Evolutionary conservation across 2,888 invertebrate genomes (phyloP), one percentile per base, ranked within the genome.

Genomic region (Caenorhabditis panamensis): DNA sequence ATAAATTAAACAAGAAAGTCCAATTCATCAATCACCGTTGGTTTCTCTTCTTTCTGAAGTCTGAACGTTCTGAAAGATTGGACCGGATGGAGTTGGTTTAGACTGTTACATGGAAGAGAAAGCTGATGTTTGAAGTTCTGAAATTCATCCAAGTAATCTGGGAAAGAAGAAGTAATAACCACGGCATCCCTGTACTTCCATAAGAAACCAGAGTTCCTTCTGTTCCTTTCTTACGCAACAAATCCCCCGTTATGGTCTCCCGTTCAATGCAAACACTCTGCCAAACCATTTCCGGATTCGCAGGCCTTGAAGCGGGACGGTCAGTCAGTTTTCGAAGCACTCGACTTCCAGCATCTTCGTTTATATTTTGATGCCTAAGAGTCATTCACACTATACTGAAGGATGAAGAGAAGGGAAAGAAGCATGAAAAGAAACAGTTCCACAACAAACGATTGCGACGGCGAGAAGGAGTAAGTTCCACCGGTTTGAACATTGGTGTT

Each of bases 401-500:
- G 20, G 11, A 11, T 41, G 41, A 22, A 41, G 18, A 24, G 3
- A 6, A 59, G 3, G 36, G 13, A 66, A 13, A 68, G 20, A 28
- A 56, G 1, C 20, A 13, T 11, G 41, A 6, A 13, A 13, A 41
- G 41, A 6, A 13, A 13, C 41, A 41, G 41, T 41, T 41, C 11
- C 13, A 13, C 6, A 41, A 13, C 13, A 11, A 2, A 13, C 4
- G 31, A 9, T 9, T 4, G 31, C n/a, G 31, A 31, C 24, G 20
- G 53, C 18, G 44, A 13, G 67, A 68, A 18, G 20, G 61, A 73
- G 63, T 64, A 73, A 73, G 72, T 73, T 73, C 72, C 72, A 64
- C 72, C 64, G 64, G 72, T 73, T 73, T 73, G 72, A 63, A 72
- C 72, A 72, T 63, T 71, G 72, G 56, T 63, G 47, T 51, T 51